Evolutionary conservation across 2,888 invertebrate genomes (phyloP).

Genomic region (Diaprepes abbreviatus): DNA sequence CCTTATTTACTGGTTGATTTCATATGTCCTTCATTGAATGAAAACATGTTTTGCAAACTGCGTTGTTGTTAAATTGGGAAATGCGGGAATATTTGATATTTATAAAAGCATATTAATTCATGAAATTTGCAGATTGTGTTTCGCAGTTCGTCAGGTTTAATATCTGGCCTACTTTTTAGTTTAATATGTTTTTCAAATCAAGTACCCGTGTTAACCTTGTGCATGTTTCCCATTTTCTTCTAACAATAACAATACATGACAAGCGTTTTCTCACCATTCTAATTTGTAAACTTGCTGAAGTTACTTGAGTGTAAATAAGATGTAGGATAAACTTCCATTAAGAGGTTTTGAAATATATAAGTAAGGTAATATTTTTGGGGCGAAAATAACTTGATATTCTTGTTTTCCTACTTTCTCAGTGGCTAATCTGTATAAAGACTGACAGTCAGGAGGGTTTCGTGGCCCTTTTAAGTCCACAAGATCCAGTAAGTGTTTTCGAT

Average conservation of each 20-base stretch:
- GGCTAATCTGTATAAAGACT: no score
- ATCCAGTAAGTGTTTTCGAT: no score
- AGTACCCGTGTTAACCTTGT: not conserved
- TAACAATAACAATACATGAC: not conserved
- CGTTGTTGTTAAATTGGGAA: not conserved
- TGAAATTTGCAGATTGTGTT: not conserved
- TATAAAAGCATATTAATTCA: not conserved
- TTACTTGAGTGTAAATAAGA: not conserved
- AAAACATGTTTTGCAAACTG: not conserved
- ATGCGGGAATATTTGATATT: not conserved
- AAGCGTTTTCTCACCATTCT: not conserved
- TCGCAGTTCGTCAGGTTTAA: not conserved
- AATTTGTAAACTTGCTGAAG: not conserved
- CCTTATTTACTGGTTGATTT: not conserved
- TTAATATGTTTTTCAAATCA: conserved; percentile 1
- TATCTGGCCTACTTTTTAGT: conserved; percentile 12
- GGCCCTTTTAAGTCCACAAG: no score
- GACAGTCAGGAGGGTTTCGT: no score
- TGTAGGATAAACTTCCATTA: not conserved
- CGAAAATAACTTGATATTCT: no score
- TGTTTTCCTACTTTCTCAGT: no score
- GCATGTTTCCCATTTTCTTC: not conserved
- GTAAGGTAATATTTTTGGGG: no score
- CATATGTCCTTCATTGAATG: not conserved
- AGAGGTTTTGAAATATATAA: no score